phyloP scores from a whole-genome alignment of 2,797 vertebrate genomes.

The Buphagus erythrorhynchus region DNA sequence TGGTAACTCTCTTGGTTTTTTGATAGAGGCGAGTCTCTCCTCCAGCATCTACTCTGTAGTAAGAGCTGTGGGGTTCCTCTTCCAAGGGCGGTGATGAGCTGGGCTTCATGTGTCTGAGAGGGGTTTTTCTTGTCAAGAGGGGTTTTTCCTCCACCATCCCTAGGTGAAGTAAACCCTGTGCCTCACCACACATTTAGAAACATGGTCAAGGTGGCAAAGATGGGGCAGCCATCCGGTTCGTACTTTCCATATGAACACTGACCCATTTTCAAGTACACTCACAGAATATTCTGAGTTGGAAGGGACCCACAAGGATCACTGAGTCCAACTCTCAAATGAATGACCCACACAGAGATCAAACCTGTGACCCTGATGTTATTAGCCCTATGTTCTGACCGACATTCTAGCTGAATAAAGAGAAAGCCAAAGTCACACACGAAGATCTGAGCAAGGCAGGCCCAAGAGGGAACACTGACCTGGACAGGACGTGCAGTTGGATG shows the following conservation, averaged over 20 bases:
- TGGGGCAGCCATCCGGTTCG: rapidly evolving
- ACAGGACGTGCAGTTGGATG: background rate
- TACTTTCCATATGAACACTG: background rate
- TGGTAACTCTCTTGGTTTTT: background rate
- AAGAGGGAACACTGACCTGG: background rate
- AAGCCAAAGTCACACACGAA: background rate
- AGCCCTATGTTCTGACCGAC: background rate
- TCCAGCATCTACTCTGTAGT: background rate
- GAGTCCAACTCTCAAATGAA: background rate
- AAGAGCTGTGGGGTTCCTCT: background rate
- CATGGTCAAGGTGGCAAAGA: background rate
- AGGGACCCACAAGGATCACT: background rate
- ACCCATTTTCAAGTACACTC: background rate
- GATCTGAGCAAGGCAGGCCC: background rate
- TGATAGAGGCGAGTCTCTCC: rapidly evolving
- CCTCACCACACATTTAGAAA: background rate
- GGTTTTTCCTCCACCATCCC: background rate
- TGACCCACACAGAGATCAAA: background rate
- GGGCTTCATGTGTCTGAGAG: rapidly evolving
- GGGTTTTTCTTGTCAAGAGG: background rate
- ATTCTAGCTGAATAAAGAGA: background rate
- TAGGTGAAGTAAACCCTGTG: rapidly evolving
- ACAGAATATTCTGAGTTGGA: background rate
- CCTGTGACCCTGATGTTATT: background rate
- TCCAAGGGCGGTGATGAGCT: background rate